These are phyloP conservation scores for Pseudolaguvia tuberculata DNA, from an alignment of 2,113 vertebrate species.

Conservation along the genomic window DNA sequence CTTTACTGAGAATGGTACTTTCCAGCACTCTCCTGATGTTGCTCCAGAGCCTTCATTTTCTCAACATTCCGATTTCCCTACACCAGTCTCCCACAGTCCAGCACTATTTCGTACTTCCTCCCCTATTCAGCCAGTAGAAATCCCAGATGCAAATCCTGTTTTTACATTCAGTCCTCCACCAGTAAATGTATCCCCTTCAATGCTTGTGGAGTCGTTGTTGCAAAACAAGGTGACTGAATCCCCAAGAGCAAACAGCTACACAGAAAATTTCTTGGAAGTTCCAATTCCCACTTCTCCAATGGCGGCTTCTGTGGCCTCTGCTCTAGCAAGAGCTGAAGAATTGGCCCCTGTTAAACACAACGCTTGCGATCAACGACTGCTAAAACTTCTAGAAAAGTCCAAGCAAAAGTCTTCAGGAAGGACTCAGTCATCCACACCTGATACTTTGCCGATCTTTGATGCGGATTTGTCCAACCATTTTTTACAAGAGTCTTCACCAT, in stretches of 20 bases:
- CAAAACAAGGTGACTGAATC: constrained; percentile 2
- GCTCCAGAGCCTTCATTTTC: not conserved
- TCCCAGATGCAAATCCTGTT: not conserved
- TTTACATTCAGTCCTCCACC: constrained; percentile 2
- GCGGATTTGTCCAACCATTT: constrained; percentile 8
- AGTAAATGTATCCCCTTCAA: not conserved
- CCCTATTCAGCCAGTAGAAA: constrained; percentile 1
- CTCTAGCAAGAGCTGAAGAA: constrained; percentile 60
- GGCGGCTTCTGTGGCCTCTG: constrained; percentile 29
- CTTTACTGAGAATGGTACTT: constrained; percentile 28
- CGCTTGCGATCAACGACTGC: constrained; percentile 56
- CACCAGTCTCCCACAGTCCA: constrained; percentile 14
- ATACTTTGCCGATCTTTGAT: not conserved
- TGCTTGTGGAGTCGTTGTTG: not conserved
- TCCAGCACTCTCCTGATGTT: not conserved
- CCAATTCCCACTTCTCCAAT: not conserved
- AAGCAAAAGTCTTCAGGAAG: constrained; percentile 50
- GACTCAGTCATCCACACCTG: constrained; percentile 8
- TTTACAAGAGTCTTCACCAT: constrained; percentile 29
- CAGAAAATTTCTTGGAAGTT: not conserved
- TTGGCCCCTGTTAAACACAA: constrained; percentile 46
- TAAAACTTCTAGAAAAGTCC: constrained; percentile 63
- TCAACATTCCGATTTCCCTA: not conserved
- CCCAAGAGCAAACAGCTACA: not conserved
- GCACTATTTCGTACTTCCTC: not conserved